Percentiles rank a stretch among this genome's conserved stretches.
These are phyloP conservation scores for Drosophila maculinotata DNA, from an alignment of 2,888 invertebrate genomes.

Conservation along the genomic window DNA sequence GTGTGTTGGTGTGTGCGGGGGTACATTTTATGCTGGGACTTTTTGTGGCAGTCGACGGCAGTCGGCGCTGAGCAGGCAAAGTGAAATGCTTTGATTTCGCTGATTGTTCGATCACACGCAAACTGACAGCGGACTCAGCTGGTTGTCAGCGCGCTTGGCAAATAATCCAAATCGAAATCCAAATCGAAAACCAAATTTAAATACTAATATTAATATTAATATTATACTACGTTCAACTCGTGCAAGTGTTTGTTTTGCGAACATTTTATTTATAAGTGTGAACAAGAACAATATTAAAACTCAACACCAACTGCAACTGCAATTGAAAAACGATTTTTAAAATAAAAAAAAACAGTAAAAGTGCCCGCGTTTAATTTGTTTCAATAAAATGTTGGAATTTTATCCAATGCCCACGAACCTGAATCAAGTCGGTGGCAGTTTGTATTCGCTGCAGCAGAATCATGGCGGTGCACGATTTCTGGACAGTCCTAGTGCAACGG, in stretches of 20 bases:
- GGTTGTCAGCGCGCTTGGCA: slow-evolving; percentile 78
- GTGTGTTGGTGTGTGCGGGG: slow-evolving; percentile 50
- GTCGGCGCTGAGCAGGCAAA: slow-evolving; percentile 50
- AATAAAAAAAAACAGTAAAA: neutral
- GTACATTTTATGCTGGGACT: slow-evolving; percentile 67
- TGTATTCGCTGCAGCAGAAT: slow-evolving; percentile 82
- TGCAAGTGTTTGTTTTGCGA: slow-evolving; percentile 9
- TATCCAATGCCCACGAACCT: slow-evolving; percentile 85
- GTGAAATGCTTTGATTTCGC: slow-evolving; percentile 83
- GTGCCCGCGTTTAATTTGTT: slow-evolving; percentile 31
- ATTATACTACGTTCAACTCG: slow-evolving; percentile 3
- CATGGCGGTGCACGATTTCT: slow-evolving; percentile 82
- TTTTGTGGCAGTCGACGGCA: slow-evolving; percentile 41
- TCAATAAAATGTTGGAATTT: slow-evolving; percentile 83
- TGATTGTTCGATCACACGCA: slow-evolving; percentile 84
- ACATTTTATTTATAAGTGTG: slow-evolving; percentile 12
- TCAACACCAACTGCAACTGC: neutral
- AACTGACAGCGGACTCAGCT: slow-evolving; percentile 83
- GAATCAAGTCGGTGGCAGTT: slow-evolving; percentile 82
- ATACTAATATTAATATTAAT: too few species aligned
- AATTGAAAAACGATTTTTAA: neutral
- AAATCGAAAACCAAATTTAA: too few species aligned
- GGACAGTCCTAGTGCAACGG: slow-evolving; percentile 73
- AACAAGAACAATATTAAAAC: neutral
- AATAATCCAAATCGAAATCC: neutral